phyloP scores from a whole-genome alignment of 2,113 vertebrate genomes.

The Sebastes schlegelii region DNA sequence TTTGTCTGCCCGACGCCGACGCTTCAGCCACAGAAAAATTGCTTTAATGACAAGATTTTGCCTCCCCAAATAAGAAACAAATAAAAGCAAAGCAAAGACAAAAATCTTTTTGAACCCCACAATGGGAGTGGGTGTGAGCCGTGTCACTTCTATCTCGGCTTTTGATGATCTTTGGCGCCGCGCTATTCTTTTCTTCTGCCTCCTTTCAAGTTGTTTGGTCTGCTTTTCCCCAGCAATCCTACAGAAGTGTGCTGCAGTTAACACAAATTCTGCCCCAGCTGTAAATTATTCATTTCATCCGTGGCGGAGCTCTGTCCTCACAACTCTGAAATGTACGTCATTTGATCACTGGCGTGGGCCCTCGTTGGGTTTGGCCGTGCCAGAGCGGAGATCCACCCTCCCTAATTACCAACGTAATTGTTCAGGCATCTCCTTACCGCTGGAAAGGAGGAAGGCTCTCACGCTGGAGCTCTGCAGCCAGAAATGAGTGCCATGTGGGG shows the following conservation, averaged over 20 bases:
- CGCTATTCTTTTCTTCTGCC: slow-evolving; percentile 62
- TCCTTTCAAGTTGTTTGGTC: slow-evolving; percentile 72
- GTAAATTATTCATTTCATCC: slow-evolving; percentile 79
- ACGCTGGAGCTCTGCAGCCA: slow-evolving; percentile 86
- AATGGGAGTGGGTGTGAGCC: slow-evolving; percentile 65
- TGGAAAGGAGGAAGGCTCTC: slow-evolving; percentile 87
- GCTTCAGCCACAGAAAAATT: slow-evolving; percentile 67
- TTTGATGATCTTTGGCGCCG: slow-evolving; percentile 74
- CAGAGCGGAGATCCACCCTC: slow-evolving; percentile 78
- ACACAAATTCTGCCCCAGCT: slow-evolving; percentile 59
- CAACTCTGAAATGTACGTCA: slow-evolving; percentile 61
- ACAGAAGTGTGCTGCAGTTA: slow-evolving; percentile 67
- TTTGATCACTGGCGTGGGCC: slow-evolving; percentile 71
- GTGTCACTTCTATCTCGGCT: slow-evolving; percentile 70
- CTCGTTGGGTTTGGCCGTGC: slow-evolving; percentile 55
- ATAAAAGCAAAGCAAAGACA: slow-evolving; percentile 57
- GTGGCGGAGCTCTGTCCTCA: slow-evolving; percentile 57
- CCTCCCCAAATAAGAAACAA: slow-evolving; percentile 69
- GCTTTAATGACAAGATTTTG: slow-evolving; percentile 74
- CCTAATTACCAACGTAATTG: slow-evolving; percentile 85
- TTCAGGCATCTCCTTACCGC: slow-evolving; percentile 84
- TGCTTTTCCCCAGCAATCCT: slow-evolving; percentile 44
- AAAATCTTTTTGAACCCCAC: slow-evolving; percentile 67
- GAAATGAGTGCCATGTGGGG: slow-evolving; percentile 97
- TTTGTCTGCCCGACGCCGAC: slow-evolving; percentile 53